Base-by-base conservation (phyloP, 2,888 invertebrate genomes). In the Petrophora chlorosata region DNA sequence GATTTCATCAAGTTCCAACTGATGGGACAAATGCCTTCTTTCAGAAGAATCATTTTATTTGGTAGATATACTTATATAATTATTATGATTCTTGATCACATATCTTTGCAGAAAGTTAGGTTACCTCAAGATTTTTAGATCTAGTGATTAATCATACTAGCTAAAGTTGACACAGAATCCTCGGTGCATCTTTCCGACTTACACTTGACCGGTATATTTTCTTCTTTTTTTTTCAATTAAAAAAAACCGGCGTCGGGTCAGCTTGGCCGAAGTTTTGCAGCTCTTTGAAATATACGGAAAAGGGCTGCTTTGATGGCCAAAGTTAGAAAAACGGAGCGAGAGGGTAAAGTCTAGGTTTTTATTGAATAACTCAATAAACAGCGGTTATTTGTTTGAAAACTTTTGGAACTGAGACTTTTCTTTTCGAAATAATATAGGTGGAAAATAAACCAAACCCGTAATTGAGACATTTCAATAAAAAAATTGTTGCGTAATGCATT, bases 251-350 rank as follows among this genome's bases (percentile, higher is more conserved):
- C 32, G 68, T 58, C 69, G 67, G 75, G 69, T 73, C 76, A 73
- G 73, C 70, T 22, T 25, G 23, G 16, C 7, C 10, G 12, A 78
- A 77, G 76, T 76, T 49, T 76, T 63, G 12, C 59, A 71, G 74
- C 76, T 71, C 79, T 80, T 82, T 80, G 73, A 70, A 76, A 78
- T 65, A 66, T 53, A 46, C 38, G 65, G 57, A 59, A 66, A 76
- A 78, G 70, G 73, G 72, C 65, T 63, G 70, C 73, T 73, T 73
- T 72, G 70, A 46, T 36, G 73, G 56, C 30, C 12, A 40, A 67
- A 76, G 59, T 51, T 29, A 56, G 34, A 13, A 16, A 42, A 43
- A 38, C 13, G 17, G 13, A 23, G 25, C 14, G 10, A 15, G n/a
- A 53, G 46, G 36, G 40, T 25, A 38, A 38, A 52, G 51, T 57